Evolutionary conservation across 1,140 invertebrate species (phyloP).

Genomic region (Rhagoletis zephyria): DNA sequence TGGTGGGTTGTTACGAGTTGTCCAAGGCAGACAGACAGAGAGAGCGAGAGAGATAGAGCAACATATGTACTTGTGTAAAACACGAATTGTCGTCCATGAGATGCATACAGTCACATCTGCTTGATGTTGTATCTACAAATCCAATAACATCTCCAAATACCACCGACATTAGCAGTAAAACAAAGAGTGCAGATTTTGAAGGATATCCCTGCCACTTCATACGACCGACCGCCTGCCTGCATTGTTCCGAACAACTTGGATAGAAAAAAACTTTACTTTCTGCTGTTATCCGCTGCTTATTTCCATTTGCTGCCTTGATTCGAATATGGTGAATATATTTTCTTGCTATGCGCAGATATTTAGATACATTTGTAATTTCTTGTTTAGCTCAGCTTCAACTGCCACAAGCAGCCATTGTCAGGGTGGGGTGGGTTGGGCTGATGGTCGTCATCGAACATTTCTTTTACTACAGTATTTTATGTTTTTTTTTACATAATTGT

Average conservation of each 20-base stretch:
- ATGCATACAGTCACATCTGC: not conserved
- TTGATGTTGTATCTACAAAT: conserved; percentile 7
- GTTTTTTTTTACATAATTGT: too few species aligned
- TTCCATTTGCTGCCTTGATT: not conserved
- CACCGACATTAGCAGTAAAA: not conserved
- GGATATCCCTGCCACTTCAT: not conserved
- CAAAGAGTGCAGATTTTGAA: not conserved
- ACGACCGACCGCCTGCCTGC: not conserved
- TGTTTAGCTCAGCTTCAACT: too few species aligned
- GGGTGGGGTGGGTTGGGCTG: too few species aligned
- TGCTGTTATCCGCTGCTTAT: not conserved
- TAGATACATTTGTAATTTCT: not conserved
- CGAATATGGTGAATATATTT: not conserved
- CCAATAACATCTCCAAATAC: not conserved
- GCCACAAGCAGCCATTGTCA: not conserved
- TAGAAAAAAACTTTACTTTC: not conserved
- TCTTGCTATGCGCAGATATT: not conserved
- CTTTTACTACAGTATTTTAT: too few species aligned
- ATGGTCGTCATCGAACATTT: too few species aligned
- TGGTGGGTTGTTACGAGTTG: not conserved
- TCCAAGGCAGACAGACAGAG: not conserved
- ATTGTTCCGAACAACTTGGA: too few species aligned
- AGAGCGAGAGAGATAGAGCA: not conserved
- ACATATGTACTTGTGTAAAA: conserved; percentile 11
- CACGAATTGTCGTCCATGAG: conserved; percentile 11